Evolutionary conservation across 2,888 invertebrate genomes (phyloP), one percentile per base, ranked within the genome.

Genomic region (Megaustenia siamemsis): DNA sequence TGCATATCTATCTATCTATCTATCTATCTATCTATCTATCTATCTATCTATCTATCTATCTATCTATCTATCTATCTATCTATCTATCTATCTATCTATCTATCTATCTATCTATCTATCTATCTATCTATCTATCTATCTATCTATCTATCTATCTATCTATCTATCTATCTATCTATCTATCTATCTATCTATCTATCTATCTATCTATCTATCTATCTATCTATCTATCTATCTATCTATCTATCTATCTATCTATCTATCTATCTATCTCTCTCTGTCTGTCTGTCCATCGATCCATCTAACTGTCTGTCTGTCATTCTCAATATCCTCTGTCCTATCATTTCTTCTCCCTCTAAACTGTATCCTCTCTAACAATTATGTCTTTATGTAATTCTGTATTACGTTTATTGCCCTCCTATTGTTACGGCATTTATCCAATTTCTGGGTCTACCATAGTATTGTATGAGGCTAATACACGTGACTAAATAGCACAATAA

Each of bases 71-170:
- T 60, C 60, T 60, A 6, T 60, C 24, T 60, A 6, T 60, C 60
- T n/a, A n/a, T n/a, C 63, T 63, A 63, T 63, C 63, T 63, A 63
- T 63, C 63, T 63, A 63, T 63, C 63, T 63, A 63, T 63, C 63
- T 63, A 63, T 63, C 63, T 63, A 63, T 1, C n/a, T 56, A 24
- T 56, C 56, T 56, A 24, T 56, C 56, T n/a, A 24, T 24, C 56
- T 24, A 24, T 56, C 4, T 56, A 18, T 56, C 4, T 56, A 18
- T 56, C 56, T 56, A 18, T 56, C 56, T 56, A 18, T 56, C 56
- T 56, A 18, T 56, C 56, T 56, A 18, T 56, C 56, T 56, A 18
- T 53, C 53, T 53, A 10, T 56, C 56, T 56, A 18, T 56, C 56
- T 56, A 18, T 56, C 56, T 56, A 18, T 56, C 56, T 56, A 18